Percentiles rank a stretch among this genome's conserved stretches.
Evolutionary conservation across 2,113 vertebrate genomes (phyloP).

Genomic region (Labeo catla): DNA sequence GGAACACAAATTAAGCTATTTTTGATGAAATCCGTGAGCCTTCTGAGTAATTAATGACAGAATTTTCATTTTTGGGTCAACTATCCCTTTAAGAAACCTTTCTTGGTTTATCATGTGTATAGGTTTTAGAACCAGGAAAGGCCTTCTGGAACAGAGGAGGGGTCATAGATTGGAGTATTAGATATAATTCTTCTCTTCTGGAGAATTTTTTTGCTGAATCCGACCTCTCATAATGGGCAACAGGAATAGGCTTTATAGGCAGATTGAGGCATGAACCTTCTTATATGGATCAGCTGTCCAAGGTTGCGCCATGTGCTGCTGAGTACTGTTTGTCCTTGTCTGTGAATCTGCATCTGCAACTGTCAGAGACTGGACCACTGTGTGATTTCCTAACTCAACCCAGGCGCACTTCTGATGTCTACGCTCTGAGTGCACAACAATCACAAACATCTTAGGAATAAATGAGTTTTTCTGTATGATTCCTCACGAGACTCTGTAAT

Average conservation of each 20-base stretch:
- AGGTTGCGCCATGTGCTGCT: conserved; percentile 64
- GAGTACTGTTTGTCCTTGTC: conserved; percentile 59
- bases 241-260: conserved; percentile 63
- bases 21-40: too few relatives aligned
- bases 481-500: background rate
- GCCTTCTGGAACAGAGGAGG: conserved; percentile 23
- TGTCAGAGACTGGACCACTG: conserved; percentile 38
- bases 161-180: conserved; percentile 29
- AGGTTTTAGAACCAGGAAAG: conserved; percentile 48
- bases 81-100: background rate
- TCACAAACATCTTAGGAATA: conserved; percentile 9
- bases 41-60: too few relatives aligned
- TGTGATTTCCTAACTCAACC: conserved; percentile 58
- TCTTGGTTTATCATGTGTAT: conserved; percentile 20
- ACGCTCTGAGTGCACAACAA: conserved; percentile 6
- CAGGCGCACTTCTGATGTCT: conserved; percentile 56
- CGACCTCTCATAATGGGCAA: conserved; percentile 40
- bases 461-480: conserved; percentile 6
- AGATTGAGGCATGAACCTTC: conserved; percentile 66
- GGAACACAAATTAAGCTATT: too few relatives aligned
- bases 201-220: conserved; percentile 57
- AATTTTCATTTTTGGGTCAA: too few relatives aligned
- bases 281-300: conserved; percentile 72
- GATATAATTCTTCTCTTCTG: conserved; percentile 67
- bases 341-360: conserved; percentile 54